Conservation (phyloP, 2,888 invertebrate genomes). For the Nudaria mundana region DNA sequence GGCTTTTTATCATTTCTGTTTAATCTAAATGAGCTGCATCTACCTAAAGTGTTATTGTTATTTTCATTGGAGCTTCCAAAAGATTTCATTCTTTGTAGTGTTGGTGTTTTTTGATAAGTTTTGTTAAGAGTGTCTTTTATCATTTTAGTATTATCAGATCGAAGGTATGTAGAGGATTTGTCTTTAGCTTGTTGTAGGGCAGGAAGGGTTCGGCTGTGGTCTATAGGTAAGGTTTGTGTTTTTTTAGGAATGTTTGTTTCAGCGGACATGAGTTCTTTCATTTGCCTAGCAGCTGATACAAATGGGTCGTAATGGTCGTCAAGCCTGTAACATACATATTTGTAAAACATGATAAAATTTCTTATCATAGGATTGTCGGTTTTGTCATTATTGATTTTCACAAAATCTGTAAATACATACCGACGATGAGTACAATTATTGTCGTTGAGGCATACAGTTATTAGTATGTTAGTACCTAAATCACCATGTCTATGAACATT, state of each 20-base stretch:
- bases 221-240: constrained; percentile 62
- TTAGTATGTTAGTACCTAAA: too few species aligned
- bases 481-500: too few species aligned
- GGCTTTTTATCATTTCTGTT: constrained; percentile 70
- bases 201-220: constrained; percentile 69
- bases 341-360: constrained; percentile 12
- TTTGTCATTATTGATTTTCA: neutral
- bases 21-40: constrained; percentile 72
- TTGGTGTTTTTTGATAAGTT: constrained; percentile 78
- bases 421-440: too few species aligned
- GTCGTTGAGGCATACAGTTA: too few species aligned
- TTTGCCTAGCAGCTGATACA: constrained; percentile 89
- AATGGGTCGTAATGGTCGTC: constrained; percentile 88
- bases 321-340: constrained; percentile 56
- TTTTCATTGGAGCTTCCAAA: constrained; percentile 70
- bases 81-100: constrained; percentile 75
- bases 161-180: constrained; percentile 52
- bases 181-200: constrained; percentile 64
- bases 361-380: neutral
- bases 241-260: constrained; percentile 80
- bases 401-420: neutral
- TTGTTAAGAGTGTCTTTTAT: constrained; percentile 75
- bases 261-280: constrained; percentile 89
- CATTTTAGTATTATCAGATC: constrained; percentile 66
- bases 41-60: constrained; percentile 55